These are phyloP conservation scores for Pyrrhia umbra DNA, from an alignment of 2,888 invertebrate genomes.

Conservation along the genomic window DNA sequence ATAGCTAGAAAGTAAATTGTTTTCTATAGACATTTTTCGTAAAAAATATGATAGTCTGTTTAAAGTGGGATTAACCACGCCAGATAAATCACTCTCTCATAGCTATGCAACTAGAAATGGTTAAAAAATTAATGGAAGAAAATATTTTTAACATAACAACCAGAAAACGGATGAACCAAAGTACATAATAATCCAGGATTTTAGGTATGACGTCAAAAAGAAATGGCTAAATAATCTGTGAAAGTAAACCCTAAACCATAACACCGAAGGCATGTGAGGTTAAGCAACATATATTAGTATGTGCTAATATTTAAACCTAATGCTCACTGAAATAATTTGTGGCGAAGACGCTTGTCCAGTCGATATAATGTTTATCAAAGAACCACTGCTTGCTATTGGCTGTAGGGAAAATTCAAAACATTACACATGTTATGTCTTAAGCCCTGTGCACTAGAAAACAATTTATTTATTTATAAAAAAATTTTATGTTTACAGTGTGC, in stretches of 20 bases:
- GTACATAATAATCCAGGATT: conserved; percentile 24
- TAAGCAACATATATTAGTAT: conserved; percentile 67
- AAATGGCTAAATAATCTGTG: conserved; percentile 50
- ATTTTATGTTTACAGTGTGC: too few relatives aligned
- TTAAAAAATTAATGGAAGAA: conserved; percentile 34
- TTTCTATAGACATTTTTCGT: background rate
- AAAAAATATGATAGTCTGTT: background rate
- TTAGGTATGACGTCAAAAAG: conserved; percentile 10
- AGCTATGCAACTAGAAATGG: conserved; percentile 31
- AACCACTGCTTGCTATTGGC: conserved; percentile 87
- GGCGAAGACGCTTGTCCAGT: conserved; percentile 88
- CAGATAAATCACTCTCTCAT: background rate
- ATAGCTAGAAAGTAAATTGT: background rate
- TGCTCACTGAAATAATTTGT: conserved; percentile 87
- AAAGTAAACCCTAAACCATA: conserved; percentile 60
- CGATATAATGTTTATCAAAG: conserved; percentile 88
- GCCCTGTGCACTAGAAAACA: background rate
- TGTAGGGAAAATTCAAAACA: conserved; percentile 75
- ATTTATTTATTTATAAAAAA: too few relatives aligned
- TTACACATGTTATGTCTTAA: conserved; percentile 32
- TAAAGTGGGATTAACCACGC: background rate
- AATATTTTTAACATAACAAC: conserved; percentile 17
- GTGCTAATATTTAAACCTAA: conserved; percentile 67
- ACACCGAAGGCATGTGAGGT: conserved; percentile 62
- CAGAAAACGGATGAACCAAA: conserved; percentile 24